Base-by-base conservation (phyloP, 2,113 vertebrate genomes). In the Dasyornis broadbenti region DNA sequence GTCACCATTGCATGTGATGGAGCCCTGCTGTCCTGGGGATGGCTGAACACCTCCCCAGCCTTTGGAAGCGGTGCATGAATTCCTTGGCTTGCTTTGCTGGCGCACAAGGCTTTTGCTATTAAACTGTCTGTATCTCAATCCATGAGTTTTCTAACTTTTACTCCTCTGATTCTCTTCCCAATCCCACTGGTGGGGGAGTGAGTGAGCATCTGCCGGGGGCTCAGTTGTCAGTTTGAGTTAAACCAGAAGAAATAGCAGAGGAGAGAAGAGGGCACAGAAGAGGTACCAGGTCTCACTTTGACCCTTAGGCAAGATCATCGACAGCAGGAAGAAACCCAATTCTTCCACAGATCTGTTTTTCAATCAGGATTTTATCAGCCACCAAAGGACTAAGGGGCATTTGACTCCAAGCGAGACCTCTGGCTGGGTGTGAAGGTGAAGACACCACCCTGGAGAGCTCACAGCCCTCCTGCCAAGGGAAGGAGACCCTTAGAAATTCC, bases 1-100 rank as follows among this genome's bases (percentile, higher is more conserved):
- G 40, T 19, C 70, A 63, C 35, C 0, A 0, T 54, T 10, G 27
- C 52, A 40, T 0, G 2, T 49, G 47, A 49, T 28, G 22, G 40
- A 83, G 18, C 56, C 5, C 40, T 77, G 47, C 63, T 69, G 26
- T 13, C 31, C 63, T 63, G 49, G 35, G 35, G 5, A 33, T 24
- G 35, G 40, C 42, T 77, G 79, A 56, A 49, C 40, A 63, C 22
- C 63, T 69, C 35, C 47, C 63, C 20, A 15, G 0, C 35, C 56
- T 14, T 7, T 23, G 56, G 10, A 42, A 77, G 18, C 6, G 22
- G 27, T 49, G 71, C 37, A 16, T 23, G 2, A 63, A 69, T 56
- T 42, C 49, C 79, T 49, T 35, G 9, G 35, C 49, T 63, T 37
- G 42, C 18, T 70, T 24, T 70, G 31, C 79, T 63, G 71, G 18